Base-by-base conservation (phyloP, 2,113 vertebrate species). In the Aspidoscelis tigris region DNA sequence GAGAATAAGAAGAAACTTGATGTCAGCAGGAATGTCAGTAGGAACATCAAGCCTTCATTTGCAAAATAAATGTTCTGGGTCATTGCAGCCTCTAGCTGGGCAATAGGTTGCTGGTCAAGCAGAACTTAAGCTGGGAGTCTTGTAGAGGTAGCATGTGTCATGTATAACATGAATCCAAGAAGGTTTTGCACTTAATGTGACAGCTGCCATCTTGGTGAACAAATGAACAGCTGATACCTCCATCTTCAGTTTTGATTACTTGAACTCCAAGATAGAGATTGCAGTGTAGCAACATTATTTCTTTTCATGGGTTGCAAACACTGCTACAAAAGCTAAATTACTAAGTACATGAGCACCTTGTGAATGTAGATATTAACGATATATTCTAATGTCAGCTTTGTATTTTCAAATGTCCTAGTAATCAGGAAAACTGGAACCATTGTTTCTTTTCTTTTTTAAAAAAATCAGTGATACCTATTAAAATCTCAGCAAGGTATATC, bases 11-110 rank as follows among this genome's bases (percentile, higher is more conserved):
- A 43, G 41, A 47, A 33, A 43, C 24, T 18, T 66, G 50, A 73
- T 22, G 21, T 66, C n/a, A 41, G 65, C 18, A 61, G 58, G 14
- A 61, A 61, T 61, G 58, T 76, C 14, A 75, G 18, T 6, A 8
- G 33, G 47, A 64, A 33, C n/a, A 76, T 53, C 72, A 33, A 76
- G 44, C 18, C n/a, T 68, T 76, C 26, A 66, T 76, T 83, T 83
- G 43, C 43, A 83, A 65, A 76, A 14, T 61, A 72, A 72, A 81
- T 41, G 21, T 72, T 72, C 68, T 43, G 39, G 44, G 50, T 72
- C 50, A 70, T 21, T 5, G 24, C 5, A 7, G 50, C 10, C 21
- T 24, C 53, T 14, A 43, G 39, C 33, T 80, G 65, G 20, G n/a
- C n/a, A 80, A 16, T 14, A 72, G 11, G 50, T 72, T 71, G 50